These are phyloP conservation scores for Sebastes reedi DNA, from an alignment of 2,797 vertebrate genomes.

Conservation along the genomic window DNA sequence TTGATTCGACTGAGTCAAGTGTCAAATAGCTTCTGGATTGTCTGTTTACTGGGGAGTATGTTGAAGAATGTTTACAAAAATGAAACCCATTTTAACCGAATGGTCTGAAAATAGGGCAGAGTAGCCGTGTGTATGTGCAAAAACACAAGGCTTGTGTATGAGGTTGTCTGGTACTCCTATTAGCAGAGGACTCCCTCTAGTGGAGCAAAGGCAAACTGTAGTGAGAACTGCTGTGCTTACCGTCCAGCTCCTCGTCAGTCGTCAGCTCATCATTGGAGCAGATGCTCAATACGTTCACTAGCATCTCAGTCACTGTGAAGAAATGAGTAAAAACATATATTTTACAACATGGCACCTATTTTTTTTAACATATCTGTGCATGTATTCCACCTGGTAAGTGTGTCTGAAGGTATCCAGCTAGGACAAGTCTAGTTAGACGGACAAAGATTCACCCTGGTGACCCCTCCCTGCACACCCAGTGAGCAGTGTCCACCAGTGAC, in stretches of 20 bases:
- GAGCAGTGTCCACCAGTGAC: background rate
- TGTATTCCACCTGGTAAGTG: background rate
- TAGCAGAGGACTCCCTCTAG: conserved; percentile 50
- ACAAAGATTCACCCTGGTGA: background rate
- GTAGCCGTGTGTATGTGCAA: background rate
- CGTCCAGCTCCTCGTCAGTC: conserved; percentile 86
- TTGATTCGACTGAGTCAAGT: background rate
- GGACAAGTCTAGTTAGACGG: background rate
- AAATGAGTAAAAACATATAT: background rate
- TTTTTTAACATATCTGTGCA: background rate
- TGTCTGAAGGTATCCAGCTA: background rate
- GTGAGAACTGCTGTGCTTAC: conserved; percentile 60
- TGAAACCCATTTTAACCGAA: background rate
- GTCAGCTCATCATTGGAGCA: conserved; percentile 87
- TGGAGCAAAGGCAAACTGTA: conserved; percentile 29
- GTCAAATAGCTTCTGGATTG: background rate
- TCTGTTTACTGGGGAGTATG: background rate
- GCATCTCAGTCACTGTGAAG: conserved; percentile 85
- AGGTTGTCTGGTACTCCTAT: background rate
- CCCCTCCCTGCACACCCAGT: background rate
- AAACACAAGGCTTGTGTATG: background rate
- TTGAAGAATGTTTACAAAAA: background rate
- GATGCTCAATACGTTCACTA: conserved; percentile 87
- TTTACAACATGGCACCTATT: background rate
- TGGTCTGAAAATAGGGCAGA: background rate